phyloP scores from a whole-genome alignment of 1,140 invertebrate genomes.

The Whitmania pigra region DNA sequence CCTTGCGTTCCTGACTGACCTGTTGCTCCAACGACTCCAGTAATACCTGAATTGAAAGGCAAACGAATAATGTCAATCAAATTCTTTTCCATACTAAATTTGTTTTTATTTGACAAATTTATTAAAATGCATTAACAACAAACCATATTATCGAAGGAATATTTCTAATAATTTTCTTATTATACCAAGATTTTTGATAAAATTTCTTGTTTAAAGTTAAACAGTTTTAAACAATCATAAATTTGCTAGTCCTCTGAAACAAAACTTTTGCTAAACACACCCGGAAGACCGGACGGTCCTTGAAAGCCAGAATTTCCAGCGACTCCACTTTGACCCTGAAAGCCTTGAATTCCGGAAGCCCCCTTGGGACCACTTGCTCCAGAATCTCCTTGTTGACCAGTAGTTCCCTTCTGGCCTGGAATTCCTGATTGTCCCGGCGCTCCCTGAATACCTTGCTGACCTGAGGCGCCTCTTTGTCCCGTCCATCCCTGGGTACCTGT shows the following conservation, averaged over 20 bases:
- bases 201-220: background rate
- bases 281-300: constrained; percentile 18
- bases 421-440: constrained; percentile 18
- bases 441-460: constrained; percentile 21
- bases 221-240: background rate
- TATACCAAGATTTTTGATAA: background rate
- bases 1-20: constrained; percentile 1
- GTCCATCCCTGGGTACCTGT: constrained; percentile 17
- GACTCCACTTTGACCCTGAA: constrained; percentile 3
- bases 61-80: background rate
- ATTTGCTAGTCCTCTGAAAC: background rate
- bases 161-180: background rate
- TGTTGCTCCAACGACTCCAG: background rate
- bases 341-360: background rate
- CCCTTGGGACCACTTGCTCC: constrained; percentile 17
- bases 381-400: constrained; percentile 11
- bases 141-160: background rate
- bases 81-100: background rate
- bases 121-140: too few relatives aligned
- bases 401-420: constrained; percentile 14
- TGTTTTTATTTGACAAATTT: background rate
- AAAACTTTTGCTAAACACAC: background rate
- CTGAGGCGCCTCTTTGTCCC: constrained; percentile 13
- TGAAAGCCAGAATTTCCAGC: background rate
- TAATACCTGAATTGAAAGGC: background rate